A percentile compares a stretch with the other conserved stretches of the same genome.
These are phyloP conservation scores for Bagarius yarrelli DNA, from an alignment of 2,113 vertebrate genomes.

Conservation along the genomic window DNA sequence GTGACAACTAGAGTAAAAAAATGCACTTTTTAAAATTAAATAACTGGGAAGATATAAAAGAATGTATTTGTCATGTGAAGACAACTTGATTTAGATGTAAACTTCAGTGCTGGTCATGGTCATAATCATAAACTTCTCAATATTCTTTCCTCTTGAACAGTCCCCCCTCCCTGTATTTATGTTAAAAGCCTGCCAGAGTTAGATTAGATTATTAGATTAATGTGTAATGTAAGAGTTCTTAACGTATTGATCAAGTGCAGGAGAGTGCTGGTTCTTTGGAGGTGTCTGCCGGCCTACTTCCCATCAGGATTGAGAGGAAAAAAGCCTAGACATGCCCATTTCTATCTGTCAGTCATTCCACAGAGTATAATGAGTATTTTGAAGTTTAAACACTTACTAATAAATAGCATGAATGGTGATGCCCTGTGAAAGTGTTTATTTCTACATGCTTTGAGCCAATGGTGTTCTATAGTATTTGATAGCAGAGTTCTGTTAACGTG, in stretches of 20 bases:
- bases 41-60: background rate
- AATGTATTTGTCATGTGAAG: slow-evolving; percentile 5
- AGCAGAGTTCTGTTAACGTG: background rate
- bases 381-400: background rate
- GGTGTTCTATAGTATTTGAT: background rate
- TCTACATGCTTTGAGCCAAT: background rate
- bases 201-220: slow-evolving; percentile 66
- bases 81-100: slow-evolving; percentile 32
- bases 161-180: slow-evolving; percentile 44
- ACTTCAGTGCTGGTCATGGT: slow-evolving; percentile 29
- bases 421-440: background rate
- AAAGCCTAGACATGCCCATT: background rate
- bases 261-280: slow-evolving; percentile 47
- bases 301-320: slow-evolving; percentile 20
- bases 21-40: background rate
- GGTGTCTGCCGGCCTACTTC: slow-evolving; percentile 43
- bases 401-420: background rate
- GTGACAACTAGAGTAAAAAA: background rate
- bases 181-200: slow-evolving; percentile 67
- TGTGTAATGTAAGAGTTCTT: slow-evolving; percentile 64
- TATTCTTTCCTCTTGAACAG: slow-evolving; percentile 31
- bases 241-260: slow-evolving; percentile 64
- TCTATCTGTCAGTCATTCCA: slow-evolving; percentile 5
- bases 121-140: slow-evolving; percentile 28
- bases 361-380: background rate